Conservation (phyloP, 2,797 vertebrate species). For the Delichon dasypus region DNA sequence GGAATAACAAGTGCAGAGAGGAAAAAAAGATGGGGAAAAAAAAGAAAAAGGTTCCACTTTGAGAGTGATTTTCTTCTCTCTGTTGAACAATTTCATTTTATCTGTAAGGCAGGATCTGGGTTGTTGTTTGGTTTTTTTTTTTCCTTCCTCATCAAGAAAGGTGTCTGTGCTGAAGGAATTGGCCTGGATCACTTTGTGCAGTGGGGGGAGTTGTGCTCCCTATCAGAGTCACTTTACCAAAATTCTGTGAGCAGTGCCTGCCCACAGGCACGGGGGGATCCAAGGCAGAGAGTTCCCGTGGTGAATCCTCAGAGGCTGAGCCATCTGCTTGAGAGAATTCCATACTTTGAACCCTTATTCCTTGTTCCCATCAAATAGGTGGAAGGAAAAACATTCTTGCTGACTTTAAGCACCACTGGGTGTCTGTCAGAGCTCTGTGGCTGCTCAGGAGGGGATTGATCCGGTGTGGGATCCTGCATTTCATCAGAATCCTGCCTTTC, state of each 20-base stretch:
- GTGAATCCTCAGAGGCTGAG: neutral
- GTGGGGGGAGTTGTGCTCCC: neutral
- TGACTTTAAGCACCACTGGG: neutral
- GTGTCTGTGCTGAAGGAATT: neutral
- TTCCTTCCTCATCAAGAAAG: neutral
- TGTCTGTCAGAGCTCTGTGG: neutral
- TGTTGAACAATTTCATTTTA: constrained; percentile 19
- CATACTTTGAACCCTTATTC: neutral
- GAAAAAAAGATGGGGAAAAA: neutral
- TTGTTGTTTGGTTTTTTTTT: neutral
- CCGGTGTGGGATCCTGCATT: too few species aligned
- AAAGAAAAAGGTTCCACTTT: neutral
- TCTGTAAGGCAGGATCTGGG: neutral
- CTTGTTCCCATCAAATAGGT: neutral
- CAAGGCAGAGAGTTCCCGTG: neutral
- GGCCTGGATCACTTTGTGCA: neutral
- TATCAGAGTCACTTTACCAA: neutral
- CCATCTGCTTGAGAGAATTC: neutral
- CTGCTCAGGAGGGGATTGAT: neutral
- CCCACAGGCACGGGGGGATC: neutral
- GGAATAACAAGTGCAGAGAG: neutral
- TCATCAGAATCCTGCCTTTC: too few species aligned
- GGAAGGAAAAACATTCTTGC: neutral
- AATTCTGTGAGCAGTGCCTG: neutral
- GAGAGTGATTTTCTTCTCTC: neutral